Base-by-base conservation (phyloP, 2,113 vertebrate species). In the human (Homo sapiens) region DNA sequence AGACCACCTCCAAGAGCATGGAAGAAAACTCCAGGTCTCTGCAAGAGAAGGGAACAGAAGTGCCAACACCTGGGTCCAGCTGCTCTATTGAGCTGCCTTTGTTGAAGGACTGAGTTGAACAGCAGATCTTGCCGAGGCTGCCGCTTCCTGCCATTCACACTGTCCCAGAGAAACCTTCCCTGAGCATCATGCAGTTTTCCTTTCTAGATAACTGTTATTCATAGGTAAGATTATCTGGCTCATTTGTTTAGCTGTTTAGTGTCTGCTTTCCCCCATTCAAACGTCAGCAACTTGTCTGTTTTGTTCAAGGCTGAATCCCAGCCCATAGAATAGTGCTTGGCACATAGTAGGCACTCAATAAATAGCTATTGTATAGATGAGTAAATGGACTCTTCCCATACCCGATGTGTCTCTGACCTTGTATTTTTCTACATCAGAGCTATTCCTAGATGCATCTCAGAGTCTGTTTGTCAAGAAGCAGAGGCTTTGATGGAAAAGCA, bases 21-120 rank as follows among this genome's bases (percentile, higher is more conserved):
- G 92, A 96, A 89, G 81, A 5, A 94, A 97, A 45, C 5, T 22
- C 27, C 43, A 94, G n/a, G 13, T 18, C 30, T 32, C 75, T 20
- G 83, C 45, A 96, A 80, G 70, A 76, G 9, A 22, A 96, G 91
- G 83, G 30, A 93, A 55, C 66, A 94, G 59, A 96, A 72, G 89
- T 90, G 73, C 57, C 95, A 86, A 88, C 87, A 82, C 70, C 82
- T 43, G n/a, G 93, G 97, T 87, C 90, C 95, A 73, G 86, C 20
- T 88, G 83, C 96, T 79, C 23, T 97, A 89, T 64, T 81, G 94
- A 95, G 66, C 0, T 17, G 78, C 92, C 80, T 93, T 85, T 96
- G 95, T 76, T 55, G 85, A 97, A 96, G 84, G 96, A 79, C 45
- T 48, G 23, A 92, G 79, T 68, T 97, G 94, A 48, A 48, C 4